These are phyloP conservation scores for Oligia strigilis DNA, from an alignment of 2,888 invertebrate genomes.

Conservation along the genomic window DNA sequence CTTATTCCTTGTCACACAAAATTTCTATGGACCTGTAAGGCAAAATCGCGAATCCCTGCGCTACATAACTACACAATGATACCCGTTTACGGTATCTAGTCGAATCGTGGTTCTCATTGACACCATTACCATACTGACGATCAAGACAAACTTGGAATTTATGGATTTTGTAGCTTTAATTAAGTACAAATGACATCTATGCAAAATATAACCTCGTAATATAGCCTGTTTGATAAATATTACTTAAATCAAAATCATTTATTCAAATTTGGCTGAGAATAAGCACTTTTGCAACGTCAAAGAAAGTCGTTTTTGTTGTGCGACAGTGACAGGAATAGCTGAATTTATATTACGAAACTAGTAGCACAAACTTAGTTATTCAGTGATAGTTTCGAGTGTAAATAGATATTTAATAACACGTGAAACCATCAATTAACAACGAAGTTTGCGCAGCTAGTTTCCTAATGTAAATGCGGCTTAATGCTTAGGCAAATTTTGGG, in stretches of 20 bases:
- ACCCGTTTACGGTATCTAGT: neutral
- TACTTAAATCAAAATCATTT: neutral
- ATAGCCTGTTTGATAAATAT: neutral
- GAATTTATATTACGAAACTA: neutral
- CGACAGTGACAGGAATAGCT: neutral
- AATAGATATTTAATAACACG: too few relatives aligned
- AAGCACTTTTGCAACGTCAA: too few relatives aligned
- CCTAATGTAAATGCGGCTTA: too few relatives aligned
- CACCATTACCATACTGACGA: too few relatives aligned
- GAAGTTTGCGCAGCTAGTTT: too few relatives aligned
- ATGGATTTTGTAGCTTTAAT: neutral
- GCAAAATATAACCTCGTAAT: neutral
- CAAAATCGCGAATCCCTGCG: neutral
- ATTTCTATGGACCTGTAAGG: neutral
- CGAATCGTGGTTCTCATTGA: neutral
- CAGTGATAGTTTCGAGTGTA: too few relatives aligned
- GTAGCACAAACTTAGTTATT: too few relatives aligned
- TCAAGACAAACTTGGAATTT: neutral
- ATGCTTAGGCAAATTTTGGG: neutral
- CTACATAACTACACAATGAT: neutral
- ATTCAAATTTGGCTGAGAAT: too few relatives aligned
- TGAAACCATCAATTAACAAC: too few relatives aligned
- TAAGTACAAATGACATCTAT: neutral
- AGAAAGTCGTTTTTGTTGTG: neutral
- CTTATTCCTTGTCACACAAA: neutral